Evolutionary conservation across 2,797 vertebrate species (phyloP).

Genomic region (Todus mexicanus): DNA sequence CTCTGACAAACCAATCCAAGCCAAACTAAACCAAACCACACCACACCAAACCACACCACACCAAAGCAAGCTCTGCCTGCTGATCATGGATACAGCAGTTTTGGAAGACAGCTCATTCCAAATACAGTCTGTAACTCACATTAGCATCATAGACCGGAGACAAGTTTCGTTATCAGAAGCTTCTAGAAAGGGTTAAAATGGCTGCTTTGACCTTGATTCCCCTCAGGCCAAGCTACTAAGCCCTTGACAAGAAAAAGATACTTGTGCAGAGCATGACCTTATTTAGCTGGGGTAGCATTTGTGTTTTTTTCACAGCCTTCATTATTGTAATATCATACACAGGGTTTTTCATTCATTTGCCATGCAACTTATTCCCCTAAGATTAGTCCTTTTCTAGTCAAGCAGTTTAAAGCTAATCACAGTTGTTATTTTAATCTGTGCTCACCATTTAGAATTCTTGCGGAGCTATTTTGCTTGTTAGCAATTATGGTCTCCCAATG

Average conservation of each 20-base stretch:
- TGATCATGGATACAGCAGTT: neutral
- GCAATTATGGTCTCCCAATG: conserved; percentile 70
- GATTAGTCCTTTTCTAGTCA: conserved; percentile 68
- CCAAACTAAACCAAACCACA: neutral
- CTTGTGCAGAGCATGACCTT: neutral
- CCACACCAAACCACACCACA: neutral
- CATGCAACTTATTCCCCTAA: conserved; percentile 46
- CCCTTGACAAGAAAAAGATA: neutral
- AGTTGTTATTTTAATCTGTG: conserved; percentile 73
- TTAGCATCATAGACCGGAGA: neutral
- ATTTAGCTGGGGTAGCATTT: conserved; percentile 2
- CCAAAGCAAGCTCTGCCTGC: neutral
- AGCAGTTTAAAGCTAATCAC: conserved; percentile 73
- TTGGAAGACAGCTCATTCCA: neutral
- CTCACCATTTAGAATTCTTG: conserved; percentile 67
- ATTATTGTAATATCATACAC: conserved; percentile 31
- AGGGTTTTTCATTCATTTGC: conserved; percentile 51
- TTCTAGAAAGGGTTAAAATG: neutral
- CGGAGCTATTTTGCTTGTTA: conserved; percentile 66
- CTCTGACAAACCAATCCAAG: neutral
- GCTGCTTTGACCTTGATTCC: conserved; percentile 9
- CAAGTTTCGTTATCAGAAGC: neutral
- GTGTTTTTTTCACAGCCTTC: conserved; percentile 15
- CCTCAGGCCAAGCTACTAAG: neutral
- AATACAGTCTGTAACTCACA: neutral